Conservation (phyloP, 2,797 vertebrate species). For the Amazona finschi region DNA sequence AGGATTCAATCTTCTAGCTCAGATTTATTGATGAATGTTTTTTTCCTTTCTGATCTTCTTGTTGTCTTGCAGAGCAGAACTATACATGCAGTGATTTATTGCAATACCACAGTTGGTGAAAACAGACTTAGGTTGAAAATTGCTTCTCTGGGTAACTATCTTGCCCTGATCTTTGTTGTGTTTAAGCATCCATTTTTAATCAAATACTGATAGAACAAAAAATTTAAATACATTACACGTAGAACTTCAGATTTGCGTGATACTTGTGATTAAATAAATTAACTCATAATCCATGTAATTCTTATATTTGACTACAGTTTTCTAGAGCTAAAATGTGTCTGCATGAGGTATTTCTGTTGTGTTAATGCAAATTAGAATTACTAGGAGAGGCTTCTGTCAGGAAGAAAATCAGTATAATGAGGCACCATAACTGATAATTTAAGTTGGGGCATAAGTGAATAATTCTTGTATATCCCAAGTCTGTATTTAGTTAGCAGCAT, state of each 20-base stretch:
- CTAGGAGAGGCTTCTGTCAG: neutral
- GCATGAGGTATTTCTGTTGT: neutral
- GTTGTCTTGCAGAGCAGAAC: neutral
- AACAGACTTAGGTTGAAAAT: neutral
- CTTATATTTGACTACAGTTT: neutral
- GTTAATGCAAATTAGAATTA: neutral
- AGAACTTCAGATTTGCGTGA: neutral
- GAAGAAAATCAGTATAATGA: neutral
- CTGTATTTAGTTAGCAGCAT: neutral
- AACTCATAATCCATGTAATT: neutral
- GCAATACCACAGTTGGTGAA: neutral
- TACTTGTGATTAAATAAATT: neutral
- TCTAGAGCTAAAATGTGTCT: neutral
- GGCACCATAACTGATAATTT: neutral
- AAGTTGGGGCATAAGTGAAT: neutral
- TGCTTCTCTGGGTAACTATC: neutral
- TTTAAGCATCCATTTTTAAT: neutral
- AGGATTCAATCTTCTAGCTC: neutral
- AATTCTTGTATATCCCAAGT: neutral
- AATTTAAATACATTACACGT: fast-evolving
- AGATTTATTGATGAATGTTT: neutral
- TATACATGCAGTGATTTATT: neutral
- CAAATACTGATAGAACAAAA: neutral
- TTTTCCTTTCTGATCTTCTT: neutral
- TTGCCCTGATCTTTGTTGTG: neutral